Base-by-base conservation (phyloP, 2,888 invertebrate genomes). In the Lingula anatina region DNA sequence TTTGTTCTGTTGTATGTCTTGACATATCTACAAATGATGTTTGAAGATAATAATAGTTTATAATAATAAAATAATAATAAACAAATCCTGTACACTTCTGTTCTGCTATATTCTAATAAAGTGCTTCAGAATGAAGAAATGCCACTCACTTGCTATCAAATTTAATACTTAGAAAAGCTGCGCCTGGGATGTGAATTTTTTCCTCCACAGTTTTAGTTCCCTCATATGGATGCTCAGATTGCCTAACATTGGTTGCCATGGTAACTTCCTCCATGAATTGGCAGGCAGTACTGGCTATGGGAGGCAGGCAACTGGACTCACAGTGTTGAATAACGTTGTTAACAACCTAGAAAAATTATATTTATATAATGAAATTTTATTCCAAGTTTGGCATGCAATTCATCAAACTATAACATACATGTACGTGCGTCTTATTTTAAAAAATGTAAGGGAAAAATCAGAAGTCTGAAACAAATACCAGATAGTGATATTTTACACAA, bases 191-290 rank as follows among this genome's bases (percentile, higher is more conserved):
- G 55, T 64, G 65, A 44, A 73, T 55, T 24, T 61, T 63, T 36
- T 68, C 65, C 41, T 61, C 58, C 7, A 23, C 23, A 2, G 51
- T 52, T 44, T 49, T 52, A 5, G 59, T 52, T 24, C 56, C 55
- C 37, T 64, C 62, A 56, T 68, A 70, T 40, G 62, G 57, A 56
- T 71, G 70, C 12, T 56, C 52, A 0, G 69, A 67, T 51, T 75
- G 71, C 35, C 60, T 59, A 1, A 59, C 62, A 0, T 66, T 59
- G 3, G 65, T 63, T 0, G 66, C 62, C 47, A 70, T 51, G 2
- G 65, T 71, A 5, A 68, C 66, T 51, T 73, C 73, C 56, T 75
- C 72, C 71, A 75, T 70, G 56, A 75, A 73, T 58, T 71, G 68
- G 47, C 70, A 70, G 3, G 73, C 71, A 24, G 71, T 70, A 46